Percentiles rank a stretch among this genome's conserved stretches.
Evolutionary conservation across 1,140 invertebrate genomes (phyloP).

Genomic region (Pseudomyrmex dendroicus): DNA sequence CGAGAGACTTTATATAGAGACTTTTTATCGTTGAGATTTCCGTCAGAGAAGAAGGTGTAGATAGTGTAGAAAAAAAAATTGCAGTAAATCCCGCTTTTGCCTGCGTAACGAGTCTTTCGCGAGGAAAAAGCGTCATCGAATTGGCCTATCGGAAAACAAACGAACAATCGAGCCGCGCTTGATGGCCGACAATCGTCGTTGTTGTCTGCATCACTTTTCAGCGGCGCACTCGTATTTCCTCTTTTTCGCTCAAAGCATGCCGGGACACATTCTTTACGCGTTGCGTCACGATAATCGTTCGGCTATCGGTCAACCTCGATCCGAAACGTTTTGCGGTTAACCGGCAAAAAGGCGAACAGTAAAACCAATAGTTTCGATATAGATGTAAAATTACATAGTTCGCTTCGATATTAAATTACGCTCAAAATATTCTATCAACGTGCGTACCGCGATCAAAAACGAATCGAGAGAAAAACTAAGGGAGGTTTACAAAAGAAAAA

Average conservation of each 20-base stretch:
- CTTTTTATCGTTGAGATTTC: constrained; percentile 30
- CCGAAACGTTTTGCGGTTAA: not conserved
- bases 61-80: constrained; percentile 39
- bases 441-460: not conserved
- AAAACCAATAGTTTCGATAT: not conserved
- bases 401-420: not conserved
- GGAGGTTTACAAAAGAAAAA: no score
- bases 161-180: constrained; percentile 59
- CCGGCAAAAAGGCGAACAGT: not conserved
- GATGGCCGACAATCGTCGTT: constrained; percentile 64
- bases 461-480: not conserved
- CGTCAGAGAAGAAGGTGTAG: constrained; percentile 15
- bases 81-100: constrained; percentile 36
- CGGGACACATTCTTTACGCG: constrained; percentile 26
- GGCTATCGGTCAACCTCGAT: constrained; percentile 21
- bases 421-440: not conserved
- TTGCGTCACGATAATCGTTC: constrained; percentile 40
- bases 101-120: constrained; percentile 40
- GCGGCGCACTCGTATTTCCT: constrained; percentile 40
- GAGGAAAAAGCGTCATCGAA: constrained; percentile 57
- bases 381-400: constrained; percentile 14
- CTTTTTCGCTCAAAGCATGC: constrained; percentile 21
- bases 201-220: constrained; percentile 51
- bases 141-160: constrained; percentile 61
- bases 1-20: not conserved